Evolutionary conservation across 2,888 invertebrate genomes (phyloP).

Genomic region (Julus scanicus): DNA sequence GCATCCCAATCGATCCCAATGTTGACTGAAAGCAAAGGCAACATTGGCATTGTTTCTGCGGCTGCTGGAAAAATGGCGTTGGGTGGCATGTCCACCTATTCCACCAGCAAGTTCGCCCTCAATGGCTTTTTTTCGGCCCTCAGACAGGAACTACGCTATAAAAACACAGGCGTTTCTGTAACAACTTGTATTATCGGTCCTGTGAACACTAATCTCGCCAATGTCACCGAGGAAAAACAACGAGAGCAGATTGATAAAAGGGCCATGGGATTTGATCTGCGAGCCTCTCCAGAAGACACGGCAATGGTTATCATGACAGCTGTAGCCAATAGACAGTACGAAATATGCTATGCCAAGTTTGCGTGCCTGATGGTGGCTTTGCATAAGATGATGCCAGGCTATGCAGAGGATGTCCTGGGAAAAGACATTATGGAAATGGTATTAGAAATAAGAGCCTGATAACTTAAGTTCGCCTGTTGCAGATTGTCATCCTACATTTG

Average conservation of each 20-base stretch:
- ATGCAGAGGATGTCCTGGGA: not conserved
- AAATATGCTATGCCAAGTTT: not conserved
- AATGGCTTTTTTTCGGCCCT: constrained; percentile 51
- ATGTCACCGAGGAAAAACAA: not conserved
- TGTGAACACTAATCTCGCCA: not conserved
- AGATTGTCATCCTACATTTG: not conserved
- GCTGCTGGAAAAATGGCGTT: constrained; percentile 62
- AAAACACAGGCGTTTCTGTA: constrained; percentile 46
- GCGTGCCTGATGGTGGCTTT: not conserved
- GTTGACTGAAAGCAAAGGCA: constrained; percentile 62
- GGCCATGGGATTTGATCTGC: not conserved
- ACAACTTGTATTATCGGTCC: constrained; percentile 38
- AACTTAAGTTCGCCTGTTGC: not conserved
- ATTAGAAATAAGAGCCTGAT: not conserved
- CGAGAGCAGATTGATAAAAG: not conserved
- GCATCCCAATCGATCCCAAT: constrained; percentile 63
- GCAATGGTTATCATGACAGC: not conserved
- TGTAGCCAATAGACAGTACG: not conserved
- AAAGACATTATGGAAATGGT: not conserved
- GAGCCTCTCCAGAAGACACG: not conserved
- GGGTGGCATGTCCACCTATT: not conserved
- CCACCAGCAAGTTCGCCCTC: constrained; percentile 46
- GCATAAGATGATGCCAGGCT: not conserved
- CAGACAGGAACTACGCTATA: constrained; percentile 44
- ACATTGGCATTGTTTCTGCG: constrained; percentile 64